Evolutionary conservation across 1,140 invertebrate genomes (phyloP), one percentile per base, ranked within the genome.

Genomic region (Eumaeus atala): DNA sequence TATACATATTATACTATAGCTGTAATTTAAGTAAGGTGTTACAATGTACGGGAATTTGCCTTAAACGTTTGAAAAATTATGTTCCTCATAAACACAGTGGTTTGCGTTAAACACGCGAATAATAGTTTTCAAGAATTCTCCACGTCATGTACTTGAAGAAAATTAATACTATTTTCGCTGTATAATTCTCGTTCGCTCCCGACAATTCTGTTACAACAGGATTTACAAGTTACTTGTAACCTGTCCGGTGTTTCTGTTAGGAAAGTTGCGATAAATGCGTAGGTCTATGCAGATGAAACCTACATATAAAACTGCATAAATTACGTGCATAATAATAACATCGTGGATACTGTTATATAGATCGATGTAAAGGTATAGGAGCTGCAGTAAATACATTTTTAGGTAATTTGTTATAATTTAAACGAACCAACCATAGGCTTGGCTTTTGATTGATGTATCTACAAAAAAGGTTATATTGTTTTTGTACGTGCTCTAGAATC

Each of bases 141-240:
- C 34, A 37, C 37, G 38, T 44, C 55, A 48, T 48, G 62, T 53
- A 58, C 55, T 63, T 59, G 53, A 59, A 63, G 59, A 61, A 60
- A 64, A 64, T 60, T 51, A 64, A 52, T 61, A 59, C 55, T 64
- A 64, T 64, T 64, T 61, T 61, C 59, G 59, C 49, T 62, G 51
- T 56, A 61, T 61, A 64, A 61, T 61, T 64, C 62, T 61, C 55
- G 62, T 64, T 64, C 52, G 52, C 55, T 64, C 62, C 55, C 56
- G 58, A 59, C 54, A 62, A 60, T 59, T 65, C 57, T 60, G 57
- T 58, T 48, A 40, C 62, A 58, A 66, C 64, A 63, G 64, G 64
- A 66, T 63, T 48, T 60, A 58, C 61, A 51, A 58, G 61, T 59
- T 60, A 49, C 51, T 61, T 60, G 60, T 57, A 66, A 61, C 61